Evolutionary conservation across 2,113 vertebrate genomes (phyloP).

Genomic region (Speoplatyrhinus poulsoni): DNA sequence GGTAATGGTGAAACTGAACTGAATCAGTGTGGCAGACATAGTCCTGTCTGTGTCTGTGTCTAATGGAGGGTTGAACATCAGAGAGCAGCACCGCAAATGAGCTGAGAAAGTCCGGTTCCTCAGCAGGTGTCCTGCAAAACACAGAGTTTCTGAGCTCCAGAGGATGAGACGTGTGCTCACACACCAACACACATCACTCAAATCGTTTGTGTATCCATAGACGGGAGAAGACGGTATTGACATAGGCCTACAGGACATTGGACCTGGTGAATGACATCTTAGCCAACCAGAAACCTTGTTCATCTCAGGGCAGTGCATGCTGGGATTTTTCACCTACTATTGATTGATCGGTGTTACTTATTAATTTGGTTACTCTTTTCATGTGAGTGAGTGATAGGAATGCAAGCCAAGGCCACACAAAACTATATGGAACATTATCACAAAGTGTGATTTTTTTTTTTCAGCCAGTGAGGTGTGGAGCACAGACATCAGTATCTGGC

Average conservation of each 20-base stretch:
- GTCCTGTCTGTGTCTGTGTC: no score
- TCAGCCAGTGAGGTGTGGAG: background rate
- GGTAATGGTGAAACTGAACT: no score
- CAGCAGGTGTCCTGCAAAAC: no score
- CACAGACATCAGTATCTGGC: background rate
- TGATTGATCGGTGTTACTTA: constrained; percentile 26
- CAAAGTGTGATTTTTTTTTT: background rate
- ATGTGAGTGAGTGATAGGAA: background rate
- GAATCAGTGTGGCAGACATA: no score
- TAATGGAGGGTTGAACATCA: no score
- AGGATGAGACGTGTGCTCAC: no score
- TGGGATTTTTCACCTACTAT: constrained; percentile 14
- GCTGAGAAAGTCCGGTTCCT: no score
- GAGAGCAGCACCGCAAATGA: no score
- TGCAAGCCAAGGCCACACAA: background rate
- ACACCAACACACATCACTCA: no score
- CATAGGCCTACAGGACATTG: background rate
- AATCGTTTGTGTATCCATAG: no score
- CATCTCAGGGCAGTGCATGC: constrained; percentile 19
- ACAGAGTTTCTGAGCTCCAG: no score
- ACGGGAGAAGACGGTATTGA: no score
- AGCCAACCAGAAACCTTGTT: constrained; percentile 30
- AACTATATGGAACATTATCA: background rate
- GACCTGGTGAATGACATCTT: constrained; percentile 44
- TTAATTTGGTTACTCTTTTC: constrained; percentile 23